Conservation (phyloP, 2,888 invertebrate genomes). For the Eupithecia subumbrata region DNA sequence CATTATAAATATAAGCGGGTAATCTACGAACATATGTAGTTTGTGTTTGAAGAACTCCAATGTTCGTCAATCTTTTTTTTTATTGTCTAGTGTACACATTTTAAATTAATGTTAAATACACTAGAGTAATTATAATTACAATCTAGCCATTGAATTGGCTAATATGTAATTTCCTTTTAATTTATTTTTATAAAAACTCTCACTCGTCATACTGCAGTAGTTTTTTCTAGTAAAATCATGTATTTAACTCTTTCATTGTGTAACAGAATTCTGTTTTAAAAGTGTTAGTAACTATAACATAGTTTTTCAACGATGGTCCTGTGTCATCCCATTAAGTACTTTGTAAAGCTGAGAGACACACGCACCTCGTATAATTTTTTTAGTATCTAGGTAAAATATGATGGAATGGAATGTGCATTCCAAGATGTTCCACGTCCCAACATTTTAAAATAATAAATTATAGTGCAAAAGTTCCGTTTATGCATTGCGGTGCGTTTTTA, state of each 20-base stretch:
- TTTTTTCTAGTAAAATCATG: no score
- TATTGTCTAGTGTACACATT: no score
- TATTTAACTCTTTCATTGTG: no score
- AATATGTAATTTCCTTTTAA: no score
- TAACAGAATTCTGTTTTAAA: neutral
- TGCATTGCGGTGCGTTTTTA: neutral
- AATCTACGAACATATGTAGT: no score
- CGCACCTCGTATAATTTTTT: neutral
- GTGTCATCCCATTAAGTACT: neutral
- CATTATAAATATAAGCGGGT: no score
- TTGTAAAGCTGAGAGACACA: neutral
- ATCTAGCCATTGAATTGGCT: no score
- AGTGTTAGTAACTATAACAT: neutral
- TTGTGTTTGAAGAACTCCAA: no score
- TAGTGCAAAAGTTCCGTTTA: slow-evolving; percentile 1
- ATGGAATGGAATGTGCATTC: neutral
- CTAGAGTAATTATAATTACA: no score
- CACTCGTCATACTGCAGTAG: neutral
- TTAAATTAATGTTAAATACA: no score
- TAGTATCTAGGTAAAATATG: neutral
- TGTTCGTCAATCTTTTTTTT: no score
- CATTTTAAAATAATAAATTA: neutral
- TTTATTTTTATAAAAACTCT: no score
- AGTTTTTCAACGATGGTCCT: neutral
- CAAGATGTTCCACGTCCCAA: neutral